These are phyloP conservation scores for Molorchus minor DNA, from an alignment of 2,888 invertebrate genomes.

Conservation along the genomic window DNA sequence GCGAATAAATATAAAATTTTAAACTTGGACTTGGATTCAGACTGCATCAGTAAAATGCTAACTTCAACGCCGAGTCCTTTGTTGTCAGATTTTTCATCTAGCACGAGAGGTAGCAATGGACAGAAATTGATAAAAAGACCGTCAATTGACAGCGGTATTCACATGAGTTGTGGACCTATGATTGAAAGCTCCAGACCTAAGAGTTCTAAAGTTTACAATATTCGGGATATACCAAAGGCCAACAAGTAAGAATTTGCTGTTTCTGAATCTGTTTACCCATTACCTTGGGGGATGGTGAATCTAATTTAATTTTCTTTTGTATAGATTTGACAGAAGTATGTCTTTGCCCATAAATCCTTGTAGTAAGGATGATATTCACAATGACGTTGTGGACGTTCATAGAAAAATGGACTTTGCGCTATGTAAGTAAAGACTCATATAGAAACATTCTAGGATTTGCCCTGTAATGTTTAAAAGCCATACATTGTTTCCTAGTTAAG, in stretches of 20 bases:
- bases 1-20: slow-evolving; percentile 65
- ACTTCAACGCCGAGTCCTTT: slow-evolving; percentile 57
- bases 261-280: no score
- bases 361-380: slow-evolving; percentile 64
- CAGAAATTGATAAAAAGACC: slow-evolving; percentile 73
- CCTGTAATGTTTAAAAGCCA: no score
- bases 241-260: slow-evolving; percentile 59
- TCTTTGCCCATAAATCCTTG: slow-evolving; percentile 70
- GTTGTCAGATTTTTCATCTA: slow-evolving; percentile 56
- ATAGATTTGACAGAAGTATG: slow-evolving; percentile 76
- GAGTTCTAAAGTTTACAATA: slow-evolving; percentile 50
- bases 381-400: slow-evolving; percentile 60
- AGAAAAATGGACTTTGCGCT: slow-evolving; percentile 86
- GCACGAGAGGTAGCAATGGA: slow-evolving; percentile 52
- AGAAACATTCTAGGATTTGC: no score
- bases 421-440: slow-evolving; percentile 71
- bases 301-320: slow-evolving; percentile 7
- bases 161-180: slow-evolving; percentile 66
- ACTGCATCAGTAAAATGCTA: slow-evolving; percentile 56
- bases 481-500: no score
- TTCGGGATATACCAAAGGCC: slow-evolving; percentile 60
- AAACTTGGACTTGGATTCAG: slow-evolving; percentile 62
- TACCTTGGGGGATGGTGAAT: no score
- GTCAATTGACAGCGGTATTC: slow-evolving; percentile 82
- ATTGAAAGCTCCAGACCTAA: slow-evolving; percentile 56